Evolutionary conservation across 2,888 invertebrate species (phyloP).

Genomic region (Eupithecia insigniata): DNA sequence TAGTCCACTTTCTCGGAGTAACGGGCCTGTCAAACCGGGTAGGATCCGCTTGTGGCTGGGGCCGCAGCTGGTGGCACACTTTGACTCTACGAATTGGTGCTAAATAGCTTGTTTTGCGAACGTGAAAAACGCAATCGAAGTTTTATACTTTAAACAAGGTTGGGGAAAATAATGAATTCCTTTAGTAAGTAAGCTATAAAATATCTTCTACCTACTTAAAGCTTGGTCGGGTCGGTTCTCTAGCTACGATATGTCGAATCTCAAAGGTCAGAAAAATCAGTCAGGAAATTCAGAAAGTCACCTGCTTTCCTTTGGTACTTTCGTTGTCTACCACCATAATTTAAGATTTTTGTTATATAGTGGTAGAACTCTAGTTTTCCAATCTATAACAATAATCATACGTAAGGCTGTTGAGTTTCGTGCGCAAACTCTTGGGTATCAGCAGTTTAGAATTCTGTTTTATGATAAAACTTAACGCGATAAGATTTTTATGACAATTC

Average conservation of each 20-base stretch:
- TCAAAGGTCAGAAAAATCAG: no score
- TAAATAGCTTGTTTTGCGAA: slow-evolving; percentile 15
- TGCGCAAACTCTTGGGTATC: not conserved
- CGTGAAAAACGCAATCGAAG: slow-evolving; percentile 11
- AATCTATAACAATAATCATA: not conserved
- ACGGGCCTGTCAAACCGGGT: slow-evolving; percentile 53
- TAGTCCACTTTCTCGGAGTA: slow-evolving; percentile 63
- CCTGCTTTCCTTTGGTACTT: not conserved
- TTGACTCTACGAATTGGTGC: slow-evolving; percentile 33
- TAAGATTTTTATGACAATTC: slow-evolving; percentile 6
- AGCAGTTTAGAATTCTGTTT: not conserved
- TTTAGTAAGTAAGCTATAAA: not conserved
- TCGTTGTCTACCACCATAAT: not conserved
- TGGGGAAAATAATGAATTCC: not conserved
- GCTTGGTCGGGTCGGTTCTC: not conserved
- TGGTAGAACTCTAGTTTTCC: not conserved
- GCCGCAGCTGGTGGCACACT: slow-evolving; percentile 48
- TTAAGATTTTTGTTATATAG: not conserved
- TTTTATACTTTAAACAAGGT: not conserved
- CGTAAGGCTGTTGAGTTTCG: not conserved
- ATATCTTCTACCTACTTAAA: not conserved
- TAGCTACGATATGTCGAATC: not conserved
- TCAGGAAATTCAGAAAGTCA: not conserved
- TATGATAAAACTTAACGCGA: slow-evolving; percentile 5
- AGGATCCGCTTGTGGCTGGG: slow-evolving; percentile 46